These are phyloP conservation scores for Tetramorium parvispinum DNA, from an alignment of 1,140 invertebrate genomes.

Conservation along the genomic window DNA sequence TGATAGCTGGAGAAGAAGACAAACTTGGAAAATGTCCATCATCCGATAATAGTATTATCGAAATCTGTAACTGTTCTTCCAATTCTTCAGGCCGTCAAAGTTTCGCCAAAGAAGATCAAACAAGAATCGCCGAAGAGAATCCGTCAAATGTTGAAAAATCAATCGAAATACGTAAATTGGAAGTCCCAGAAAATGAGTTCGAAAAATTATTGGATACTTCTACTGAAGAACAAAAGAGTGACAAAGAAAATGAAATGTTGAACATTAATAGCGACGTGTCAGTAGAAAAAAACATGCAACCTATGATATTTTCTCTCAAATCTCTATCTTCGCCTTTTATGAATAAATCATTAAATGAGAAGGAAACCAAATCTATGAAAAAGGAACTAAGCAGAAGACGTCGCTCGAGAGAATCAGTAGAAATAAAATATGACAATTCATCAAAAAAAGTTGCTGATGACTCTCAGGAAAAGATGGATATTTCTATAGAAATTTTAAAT, in stretches of 20 bases:
- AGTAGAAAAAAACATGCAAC: constrained; percentile 17
- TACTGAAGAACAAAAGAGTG: constrained; percentile 42
- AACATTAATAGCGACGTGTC: constrained; percentile 32
- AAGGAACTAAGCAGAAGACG: not conserved
- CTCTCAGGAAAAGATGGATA: not conserved
- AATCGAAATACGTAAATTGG: not conserved
- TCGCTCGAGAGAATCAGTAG: constrained; percentile 35
- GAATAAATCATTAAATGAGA: constrained; percentile 52
- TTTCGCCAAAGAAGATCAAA: not conserved
- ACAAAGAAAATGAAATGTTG: constrained; percentile 71
- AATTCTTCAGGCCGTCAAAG: not conserved
- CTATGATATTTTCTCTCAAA: not conserved
- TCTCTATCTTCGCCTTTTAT: not conserved
- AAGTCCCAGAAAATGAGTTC: constrained; percentile 45
- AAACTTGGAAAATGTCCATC: not conserved
- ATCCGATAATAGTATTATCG: not conserved
- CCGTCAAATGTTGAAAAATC: not conserved
- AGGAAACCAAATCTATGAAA: constrained; percentile 7
- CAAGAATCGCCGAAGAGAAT: not conserved
- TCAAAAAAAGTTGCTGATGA: not conserved
- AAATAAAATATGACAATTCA: not conserved
- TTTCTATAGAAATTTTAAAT: not conserved
- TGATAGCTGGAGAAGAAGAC: constrained; percentile 49
- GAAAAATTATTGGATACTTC: constrained; percentile 49
- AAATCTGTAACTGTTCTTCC: not conserved